These are phyloP conservation scores for Podotricha telesiphe DNA, from an alignment of 2,888 invertebrate species.

Conservation along the genomic window DNA sequence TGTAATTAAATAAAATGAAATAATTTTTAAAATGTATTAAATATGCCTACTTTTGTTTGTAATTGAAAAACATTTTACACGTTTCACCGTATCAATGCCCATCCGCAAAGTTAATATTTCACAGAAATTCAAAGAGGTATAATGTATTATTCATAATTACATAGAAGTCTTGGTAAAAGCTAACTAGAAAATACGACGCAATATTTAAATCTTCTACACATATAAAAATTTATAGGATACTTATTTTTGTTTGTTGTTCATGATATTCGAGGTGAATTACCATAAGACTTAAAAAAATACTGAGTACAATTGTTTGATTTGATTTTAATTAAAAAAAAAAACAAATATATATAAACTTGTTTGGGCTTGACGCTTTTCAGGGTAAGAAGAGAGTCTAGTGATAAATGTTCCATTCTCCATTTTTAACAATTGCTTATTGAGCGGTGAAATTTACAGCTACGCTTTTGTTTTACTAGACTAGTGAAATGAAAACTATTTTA, in stretches of 20 bases:
- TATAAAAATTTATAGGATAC: background rate
- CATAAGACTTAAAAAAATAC: background rate
- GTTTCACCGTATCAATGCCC: background rate
- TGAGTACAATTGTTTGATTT: too few relatives aligned
- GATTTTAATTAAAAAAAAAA: too few relatives aligned
- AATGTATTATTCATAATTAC: conserved; percentile 16
- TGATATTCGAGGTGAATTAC: background rate
- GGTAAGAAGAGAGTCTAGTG: too few relatives aligned
- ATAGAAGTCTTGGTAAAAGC: conserved; percentile 1
- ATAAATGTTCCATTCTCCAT: too few relatives aligned
- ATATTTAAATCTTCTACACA: conserved; percentile 1
- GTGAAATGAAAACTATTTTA: too few relatives aligned
- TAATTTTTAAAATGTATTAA: too few relatives aligned
- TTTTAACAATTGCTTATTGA: too few relatives aligned
- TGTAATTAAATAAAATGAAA: too few relatives aligned
- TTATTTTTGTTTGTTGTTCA: background rate
- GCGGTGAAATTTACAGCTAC: too few relatives aligned
- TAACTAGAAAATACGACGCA: conserved; percentile 9
- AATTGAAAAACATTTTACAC: conserved; percentile 5
- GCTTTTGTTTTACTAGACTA: too few relatives aligned
- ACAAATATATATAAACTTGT: too few relatives aligned
- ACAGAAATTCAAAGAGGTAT: conserved; percentile 8
- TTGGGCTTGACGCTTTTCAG: too few relatives aligned
- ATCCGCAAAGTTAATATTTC: conserved; percentile 3
- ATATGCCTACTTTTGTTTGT: conserved; percentile 9